Evolutionary conservation across 2,113 vertebrate species (phyloP), one percentile per base, ranked within the genome.

Genomic region (Corythaixoides concolor): DNA sequence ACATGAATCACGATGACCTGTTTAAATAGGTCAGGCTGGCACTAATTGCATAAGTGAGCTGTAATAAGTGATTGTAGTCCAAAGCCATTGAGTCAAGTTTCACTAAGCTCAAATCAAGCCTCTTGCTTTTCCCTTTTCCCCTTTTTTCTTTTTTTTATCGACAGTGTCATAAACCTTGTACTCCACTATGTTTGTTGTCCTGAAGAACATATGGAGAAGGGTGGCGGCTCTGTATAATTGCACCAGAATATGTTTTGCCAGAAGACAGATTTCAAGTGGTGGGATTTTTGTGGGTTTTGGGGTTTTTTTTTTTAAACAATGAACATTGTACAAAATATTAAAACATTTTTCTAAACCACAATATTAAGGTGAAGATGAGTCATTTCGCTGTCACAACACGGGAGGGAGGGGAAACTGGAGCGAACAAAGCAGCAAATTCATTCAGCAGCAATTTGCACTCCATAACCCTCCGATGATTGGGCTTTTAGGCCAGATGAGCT

Each of bases 401-500:
- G 43, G 60, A 75, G 69, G 66, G 62, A 95, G 32, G 68, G n/a
- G 49, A 81, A 80, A 67, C 6, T 6, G 5, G 63, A 77, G 55
- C 2, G 39, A 92, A 78, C 53, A 93, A 78, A 90, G 79, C 78
- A 73, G 55, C 43, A 72, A 56, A 96, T 78, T 84, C 43, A 74
- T 90, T 86, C 83, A 64, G 83, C 69, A 62, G 64, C 80, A 94
- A 90, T 94, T 95, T 88, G 64, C 58, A 41, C 66, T 92, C 77
- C 63, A 47, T 49, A 92, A 50, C 56, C 60, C 43, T 82, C 60
- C 3, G 4, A n/a, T 74, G 85, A 83, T 56, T 17, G 81, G 76
- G 69, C 78, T 95, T 95, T 90, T 72, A 86, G 92, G 80, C 88
- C 86, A 68, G 85, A 69, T 41, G 43, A 93, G 85, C 59, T 94